Percentiles rank a stretch among this genome's conserved stretches.
phyloP scores from a whole-genome alignment of 1,140 invertebrate species.

The Wasmannia auropunctata region DNA sequence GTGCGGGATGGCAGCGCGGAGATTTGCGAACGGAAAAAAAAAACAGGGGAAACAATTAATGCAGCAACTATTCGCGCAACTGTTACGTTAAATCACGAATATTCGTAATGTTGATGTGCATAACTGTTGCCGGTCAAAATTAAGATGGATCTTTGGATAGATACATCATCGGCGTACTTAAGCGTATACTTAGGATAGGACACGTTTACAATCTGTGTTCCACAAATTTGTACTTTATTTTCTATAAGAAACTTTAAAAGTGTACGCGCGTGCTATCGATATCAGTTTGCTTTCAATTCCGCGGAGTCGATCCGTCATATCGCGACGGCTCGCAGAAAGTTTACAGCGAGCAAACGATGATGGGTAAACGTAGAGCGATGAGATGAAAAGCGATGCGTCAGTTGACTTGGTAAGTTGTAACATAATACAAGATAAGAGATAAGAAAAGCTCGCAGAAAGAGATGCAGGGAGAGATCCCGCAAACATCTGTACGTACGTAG shows the following conservation, averaged over 20 bases:
- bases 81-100: background rate
- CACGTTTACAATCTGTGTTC: background rate
- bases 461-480: background rate
- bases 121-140: no score
- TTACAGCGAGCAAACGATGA: conserved; percentile 22
- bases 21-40: background rate
- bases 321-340: conserved; percentile 28
- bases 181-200: background rate
- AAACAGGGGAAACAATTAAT: background rate
- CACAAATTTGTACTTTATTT: background rate
- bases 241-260: background rate
- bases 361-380: conserved; percentile 32
- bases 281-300: conserved; percentile 39
- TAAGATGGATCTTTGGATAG: no score
- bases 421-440: conserved; percentile 21
- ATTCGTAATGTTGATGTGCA: no score
- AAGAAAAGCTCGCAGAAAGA: background rate
- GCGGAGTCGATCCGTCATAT: conserved; percentile 35
- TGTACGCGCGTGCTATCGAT: background rate
- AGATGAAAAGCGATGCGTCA: conserved; percentile 43
- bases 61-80: background rate
- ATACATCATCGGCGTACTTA: no score
- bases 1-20: background rate
- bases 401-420: conserved; percentile 55
- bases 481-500: background rate